Percentiles rank a stretch among this genome's conserved stretches.
phyloP scores from a whole-genome alignment of 2,113 vertebrate genomes.

The Microcebus griseorufus region DNA sequence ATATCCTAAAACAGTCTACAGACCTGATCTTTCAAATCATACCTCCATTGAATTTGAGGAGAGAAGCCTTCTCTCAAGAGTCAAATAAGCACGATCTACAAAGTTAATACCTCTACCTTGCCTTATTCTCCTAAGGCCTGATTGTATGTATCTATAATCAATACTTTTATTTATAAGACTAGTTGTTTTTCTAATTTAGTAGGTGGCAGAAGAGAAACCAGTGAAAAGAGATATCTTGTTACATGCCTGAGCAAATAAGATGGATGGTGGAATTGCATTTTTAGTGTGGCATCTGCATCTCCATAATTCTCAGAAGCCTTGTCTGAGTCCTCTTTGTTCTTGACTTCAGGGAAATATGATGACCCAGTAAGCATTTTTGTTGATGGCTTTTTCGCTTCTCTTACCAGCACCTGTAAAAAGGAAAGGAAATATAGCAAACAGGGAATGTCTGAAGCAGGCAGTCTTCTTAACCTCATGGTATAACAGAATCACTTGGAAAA shows the following conservation, averaged over 20 bases:
- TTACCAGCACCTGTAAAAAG: neutral
- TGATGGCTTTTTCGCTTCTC: neutral
- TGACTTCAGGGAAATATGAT: neutral
- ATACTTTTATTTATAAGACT: constrained; percentile 32
- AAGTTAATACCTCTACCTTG: neutral
- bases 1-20: neutral
- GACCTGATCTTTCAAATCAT: neutral
- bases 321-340: constrained; percentile 20
- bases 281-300: neutral
- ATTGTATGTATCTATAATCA: neutral
- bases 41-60: neutral
- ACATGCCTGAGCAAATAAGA: neutral
- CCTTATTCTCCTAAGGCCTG: neutral
- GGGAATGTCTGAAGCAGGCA: neutral
- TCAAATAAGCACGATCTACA: neutral
- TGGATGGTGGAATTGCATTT: neutral
- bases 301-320: neutral
- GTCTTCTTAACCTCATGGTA: neutral
- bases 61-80: neutral
- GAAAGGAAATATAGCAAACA: neutral
- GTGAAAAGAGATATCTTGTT: neutral
- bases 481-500: neutral
- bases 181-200: constrained; percentile 39
- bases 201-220: neutral
- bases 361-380: neutral